A percentile compares a stretch with the other conserved stretches of the same genome.
Evolutionary conservation across 2,888 invertebrate genomes (phyloP).

Genomic region (Pristionchus fissidentatus): DNA sequence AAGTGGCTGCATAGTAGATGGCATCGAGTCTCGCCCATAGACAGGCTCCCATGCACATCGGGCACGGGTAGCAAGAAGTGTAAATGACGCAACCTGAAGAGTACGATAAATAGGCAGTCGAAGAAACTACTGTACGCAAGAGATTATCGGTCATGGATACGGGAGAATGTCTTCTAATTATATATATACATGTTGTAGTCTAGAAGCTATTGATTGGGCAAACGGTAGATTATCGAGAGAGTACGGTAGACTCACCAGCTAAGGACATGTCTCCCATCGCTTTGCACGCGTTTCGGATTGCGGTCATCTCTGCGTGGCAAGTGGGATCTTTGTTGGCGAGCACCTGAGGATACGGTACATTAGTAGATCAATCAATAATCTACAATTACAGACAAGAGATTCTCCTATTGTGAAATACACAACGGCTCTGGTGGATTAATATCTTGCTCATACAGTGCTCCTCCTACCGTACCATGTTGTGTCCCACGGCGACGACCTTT

Average conservation of each 20-base stretch:
- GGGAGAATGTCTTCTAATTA: too few species aligned
- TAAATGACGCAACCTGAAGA: constrained; percentile 68
- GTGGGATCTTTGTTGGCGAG: constrained; percentile 69
- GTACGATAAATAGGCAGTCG: neutral
- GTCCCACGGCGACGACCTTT: constrained; percentile 67
- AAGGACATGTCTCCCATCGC: constrained; percentile 52
- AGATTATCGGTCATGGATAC: neutral
- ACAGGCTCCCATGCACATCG: constrained; percentile 73
- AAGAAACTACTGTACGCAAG: neutral
- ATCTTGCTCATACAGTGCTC: neutral
- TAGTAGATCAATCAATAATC: too few species aligned
- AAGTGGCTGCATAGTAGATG: constrained; percentile 70
- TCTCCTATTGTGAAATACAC: neutral
- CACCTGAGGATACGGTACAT: constrained; percentile 54
- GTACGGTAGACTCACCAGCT: constrained; percentile 20
- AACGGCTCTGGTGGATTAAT: neutral
- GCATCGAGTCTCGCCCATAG: constrained; percentile 71
- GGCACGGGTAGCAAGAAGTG: constrained; percentile 73
- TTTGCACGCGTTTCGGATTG: constrained; percentile 70
- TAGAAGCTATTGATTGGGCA: constrained; percentile 51
- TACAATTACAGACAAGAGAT: neutral
- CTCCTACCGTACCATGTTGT: constrained; percentile 67
- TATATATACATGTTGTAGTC: constrained; percentile 36
- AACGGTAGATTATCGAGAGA: too few species aligned
- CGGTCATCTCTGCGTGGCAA: constrained; percentile 73